phyloP scores from a whole-genome alignment of 1,140 invertebrate genomes.

The Pseudomyrmex concolor region DNA sequence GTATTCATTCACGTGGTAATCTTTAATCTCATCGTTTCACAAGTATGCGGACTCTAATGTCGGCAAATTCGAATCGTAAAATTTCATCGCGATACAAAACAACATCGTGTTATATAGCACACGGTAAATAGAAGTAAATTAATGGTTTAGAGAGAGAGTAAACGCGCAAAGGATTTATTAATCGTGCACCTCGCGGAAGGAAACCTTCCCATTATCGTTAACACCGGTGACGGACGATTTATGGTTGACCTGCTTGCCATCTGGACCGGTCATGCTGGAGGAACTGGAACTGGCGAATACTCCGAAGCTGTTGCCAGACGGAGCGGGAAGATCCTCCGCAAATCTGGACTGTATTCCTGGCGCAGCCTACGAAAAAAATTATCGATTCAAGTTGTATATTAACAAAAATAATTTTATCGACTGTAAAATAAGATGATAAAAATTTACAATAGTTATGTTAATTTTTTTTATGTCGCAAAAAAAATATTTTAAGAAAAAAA shows the following conservation, averaged over 20 bases:
- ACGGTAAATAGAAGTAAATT: neutral
- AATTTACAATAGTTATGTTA: neutral
- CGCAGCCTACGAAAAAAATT: constrained; percentile 81
- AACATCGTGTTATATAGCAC: neutral
- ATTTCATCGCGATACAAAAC: neutral
- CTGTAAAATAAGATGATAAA: no score
- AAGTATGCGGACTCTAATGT: no score
- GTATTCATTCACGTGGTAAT: constrained; percentile 7
- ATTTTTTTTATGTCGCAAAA: neutral
- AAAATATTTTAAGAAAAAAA: neutral
- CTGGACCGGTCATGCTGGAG: constrained; percentile 85
- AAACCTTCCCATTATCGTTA: constrained; percentile 90
- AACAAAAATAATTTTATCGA: no score
- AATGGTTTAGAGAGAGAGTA: neutral
- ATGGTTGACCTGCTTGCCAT: constrained; percentile 86
- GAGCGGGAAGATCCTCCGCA: constrained; percentile 76
- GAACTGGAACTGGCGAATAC: constrained; percentile 88
- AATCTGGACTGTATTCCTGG: constrained; percentile 87
- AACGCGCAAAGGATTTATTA: constrained; percentile 8
- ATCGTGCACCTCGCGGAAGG: constrained; percentile 86
- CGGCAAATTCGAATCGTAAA: constrained; percentile 17
- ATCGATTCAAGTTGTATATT: neutral
- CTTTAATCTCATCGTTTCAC: constrained; percentile 6
- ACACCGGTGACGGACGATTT: constrained; percentile 88
- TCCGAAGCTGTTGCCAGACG: constrained; percentile 84